phyloP scores from a whole-genome alignment of 92 coral and sea anemone genomes.

The Nematostella vectensis region DNA sequence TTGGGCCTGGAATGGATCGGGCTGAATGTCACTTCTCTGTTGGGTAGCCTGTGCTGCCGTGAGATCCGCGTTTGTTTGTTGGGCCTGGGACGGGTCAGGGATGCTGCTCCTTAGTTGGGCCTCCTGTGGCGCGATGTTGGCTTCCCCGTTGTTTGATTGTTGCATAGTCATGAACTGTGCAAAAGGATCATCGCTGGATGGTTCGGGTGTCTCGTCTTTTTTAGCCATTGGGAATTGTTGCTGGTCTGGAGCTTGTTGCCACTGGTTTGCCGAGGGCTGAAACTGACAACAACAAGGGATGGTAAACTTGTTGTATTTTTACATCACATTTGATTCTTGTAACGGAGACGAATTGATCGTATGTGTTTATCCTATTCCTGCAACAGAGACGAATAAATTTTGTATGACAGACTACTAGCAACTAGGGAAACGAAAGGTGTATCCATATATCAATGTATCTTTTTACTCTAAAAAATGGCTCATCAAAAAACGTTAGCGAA shows the following conservation, averaged over 20 bases:
- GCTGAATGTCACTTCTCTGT: slow-evolving; percentile 38
- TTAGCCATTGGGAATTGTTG: slow-evolving; percentile 21
- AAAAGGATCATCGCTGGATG: slow-evolving; percentile 46
- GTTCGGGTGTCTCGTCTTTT: slow-evolving; percentile 45
- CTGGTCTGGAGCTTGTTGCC: slow-evolving; percentile 23
- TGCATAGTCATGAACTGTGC: slow-evolving; percentile 79
- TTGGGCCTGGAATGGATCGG: slow-evolving; percentile 2
- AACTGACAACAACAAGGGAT: too few relatives aligned
- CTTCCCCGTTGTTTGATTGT: slow-evolving; percentile 40
- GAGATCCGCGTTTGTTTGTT: slow-evolving; percentile 3
- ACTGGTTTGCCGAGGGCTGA: too few relatives aligned
- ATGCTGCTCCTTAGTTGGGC: slow-evolving; percentile 40
- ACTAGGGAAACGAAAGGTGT: too few relatives aligned
- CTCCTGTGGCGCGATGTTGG: slow-evolving; percentile 45
- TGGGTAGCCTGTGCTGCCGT: slow-evolving; percentile 40
- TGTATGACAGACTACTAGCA: too few relatives aligned
- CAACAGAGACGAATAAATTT: too few relatives aligned
- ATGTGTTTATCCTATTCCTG: too few relatives aligned
- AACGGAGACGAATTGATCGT: too few relatives aligned
- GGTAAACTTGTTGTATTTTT: too few relatives aligned
- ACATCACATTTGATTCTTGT: too few relatives aligned
- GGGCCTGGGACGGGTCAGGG: slow-evolving; percentile 10
- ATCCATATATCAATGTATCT: too few relatives aligned
- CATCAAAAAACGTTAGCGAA: too few relatives aligned
- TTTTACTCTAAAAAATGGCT: too few relatives aligned